phyloP scores from a whole-genome alignment of 1,140 invertebrate genomes.

The Phthorimaea operculella region DNA sequence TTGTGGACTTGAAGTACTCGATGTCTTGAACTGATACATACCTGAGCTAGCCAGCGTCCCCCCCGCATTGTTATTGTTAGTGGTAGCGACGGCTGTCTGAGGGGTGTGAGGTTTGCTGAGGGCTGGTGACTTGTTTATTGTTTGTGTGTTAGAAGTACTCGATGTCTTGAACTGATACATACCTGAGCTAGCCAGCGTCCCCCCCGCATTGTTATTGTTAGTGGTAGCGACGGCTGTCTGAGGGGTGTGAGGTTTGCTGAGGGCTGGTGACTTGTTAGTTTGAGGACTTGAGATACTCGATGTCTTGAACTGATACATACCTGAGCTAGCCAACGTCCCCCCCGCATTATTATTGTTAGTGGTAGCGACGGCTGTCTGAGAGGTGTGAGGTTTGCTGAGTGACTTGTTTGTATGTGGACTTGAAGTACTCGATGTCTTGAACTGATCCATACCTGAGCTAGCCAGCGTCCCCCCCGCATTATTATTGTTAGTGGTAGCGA shows the following conservation, averaged over 20 bases:
- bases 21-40: too few relatives aligned
- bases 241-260: background rate
- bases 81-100: too few relatives aligned
- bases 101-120: too few relatives aligned
- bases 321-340: constrained; percentile 12
- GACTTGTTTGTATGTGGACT: background rate
- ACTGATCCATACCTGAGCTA: constrained; percentile 16
- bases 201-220: too few relatives aligned
- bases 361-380: background rate
- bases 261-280: background rate
- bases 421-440: background rate
- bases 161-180: too few relatives aligned
- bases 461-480: background rate
- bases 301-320: constrained; percentile 6
- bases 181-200: constrained; percentile 21
- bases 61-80: too few relatives aligned
- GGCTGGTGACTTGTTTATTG: too few relatives aligned
- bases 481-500: too few relatives aligned
- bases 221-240: too few relatives aligned
- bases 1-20: too few relatives aligned
- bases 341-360: too few relatives aligned
- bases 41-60: constrained; percentile 21
- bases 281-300: background rate
- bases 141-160: too few relatives aligned
- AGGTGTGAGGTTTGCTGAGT: background rate